A percentile compares a stretch with the other conserved stretches of the same genome.
Conservation (phyloP, 2,113 vertebrate species). For the Cheilinus undulatus region DNA sequence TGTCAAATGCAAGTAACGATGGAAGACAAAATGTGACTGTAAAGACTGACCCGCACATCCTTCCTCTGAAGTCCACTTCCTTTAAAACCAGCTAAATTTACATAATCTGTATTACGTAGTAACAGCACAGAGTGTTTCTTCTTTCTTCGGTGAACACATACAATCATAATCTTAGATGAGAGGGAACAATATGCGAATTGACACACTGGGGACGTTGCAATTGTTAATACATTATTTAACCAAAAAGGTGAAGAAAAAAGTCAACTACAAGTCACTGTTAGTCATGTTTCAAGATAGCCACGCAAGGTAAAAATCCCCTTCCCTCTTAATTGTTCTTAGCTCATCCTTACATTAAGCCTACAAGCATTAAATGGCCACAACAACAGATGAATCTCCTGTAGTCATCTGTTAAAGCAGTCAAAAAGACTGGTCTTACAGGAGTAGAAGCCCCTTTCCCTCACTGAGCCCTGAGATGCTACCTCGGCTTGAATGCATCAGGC, state of each 20-base stretch:
- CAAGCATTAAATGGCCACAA: not conserved
- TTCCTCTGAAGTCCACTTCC: slow-evolving; percentile 3
- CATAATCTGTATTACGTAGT: too few relatives aligned
- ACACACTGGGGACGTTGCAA: not conserved
- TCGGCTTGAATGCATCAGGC: slow-evolving; percentile 71
- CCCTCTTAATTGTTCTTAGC: not conserved
- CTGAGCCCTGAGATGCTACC: slow-evolving; percentile 33
- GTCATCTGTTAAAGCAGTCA: not conserved
- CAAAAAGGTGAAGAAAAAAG: too few relatives aligned
- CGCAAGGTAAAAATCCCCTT: not conserved
- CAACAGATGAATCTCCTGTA: not conserved
- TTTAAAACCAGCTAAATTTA: too few relatives aligned
- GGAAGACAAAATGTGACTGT: too few relatives aligned
- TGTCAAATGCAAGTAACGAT: too few relatives aligned
- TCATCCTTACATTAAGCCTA: not conserved
- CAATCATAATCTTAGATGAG: too few relatives aligned
- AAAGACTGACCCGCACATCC: slow-evolving; percentile 17
- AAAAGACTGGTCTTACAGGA: slow-evolving; percentile 28
- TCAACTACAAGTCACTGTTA: not conserved
- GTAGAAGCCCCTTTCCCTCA: slow-evolving; percentile 30
- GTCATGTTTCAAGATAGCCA: not conserved
- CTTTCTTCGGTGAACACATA: not conserved
- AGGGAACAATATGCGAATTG: not conserved
- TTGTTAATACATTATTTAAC: too few relatives aligned
- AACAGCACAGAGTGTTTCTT: too few relatives aligned